phyloP scores from a whole-genome alignment of 2,888 invertebrate species.

The Julus scanicus region DNA sequence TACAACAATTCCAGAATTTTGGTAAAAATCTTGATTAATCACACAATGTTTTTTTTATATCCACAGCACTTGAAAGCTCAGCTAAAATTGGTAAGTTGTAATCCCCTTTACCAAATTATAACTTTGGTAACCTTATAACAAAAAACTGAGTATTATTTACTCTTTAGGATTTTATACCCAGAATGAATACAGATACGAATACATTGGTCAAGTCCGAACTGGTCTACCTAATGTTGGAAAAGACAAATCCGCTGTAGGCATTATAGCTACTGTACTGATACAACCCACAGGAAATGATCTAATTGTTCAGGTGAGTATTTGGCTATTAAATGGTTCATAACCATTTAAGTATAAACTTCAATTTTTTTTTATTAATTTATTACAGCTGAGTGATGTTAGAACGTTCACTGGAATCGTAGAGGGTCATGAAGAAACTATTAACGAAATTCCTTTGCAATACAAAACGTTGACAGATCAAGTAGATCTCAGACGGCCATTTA shows the following conservation, averaged over 20 bases:
- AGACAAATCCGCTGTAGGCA: conserved; percentile 48
- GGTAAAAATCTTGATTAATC: neutral
- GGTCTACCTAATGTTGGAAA: conserved; percentile 53
- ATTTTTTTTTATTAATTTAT: neutral
- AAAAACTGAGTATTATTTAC: neutral
- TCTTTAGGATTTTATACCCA: conserved; percentile 51
- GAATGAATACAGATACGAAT: conserved; percentile 55
- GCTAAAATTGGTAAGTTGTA: conserved; percentile 52
- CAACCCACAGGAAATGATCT: conserved; percentile 61
- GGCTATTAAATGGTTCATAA: neutral
- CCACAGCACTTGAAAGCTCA: conserved; percentile 8
- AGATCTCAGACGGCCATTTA: conserved; percentile 51
- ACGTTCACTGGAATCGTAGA: conserved; percentile 21
- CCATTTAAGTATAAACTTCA: neutral
- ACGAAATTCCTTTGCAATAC: conserved; percentile 50
- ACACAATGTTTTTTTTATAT: neutral
- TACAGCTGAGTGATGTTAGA: conserved; percentile 19
- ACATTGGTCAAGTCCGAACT: conserved; percentile 52
- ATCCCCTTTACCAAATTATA: neutral
- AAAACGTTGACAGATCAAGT: conserved; percentile 8
- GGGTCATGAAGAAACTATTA: conserved; percentile 9
- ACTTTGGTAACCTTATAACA: neutral
- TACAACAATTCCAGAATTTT: no score
- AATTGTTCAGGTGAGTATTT: conserved; percentile 60
- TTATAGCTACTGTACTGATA: conserved; percentile 60